These are phyloP conservation scores for Heteromormyrus szaboi DNA, from an alignment of 2,797 vertebrate species.

Conservation along the genomic window DNA sequence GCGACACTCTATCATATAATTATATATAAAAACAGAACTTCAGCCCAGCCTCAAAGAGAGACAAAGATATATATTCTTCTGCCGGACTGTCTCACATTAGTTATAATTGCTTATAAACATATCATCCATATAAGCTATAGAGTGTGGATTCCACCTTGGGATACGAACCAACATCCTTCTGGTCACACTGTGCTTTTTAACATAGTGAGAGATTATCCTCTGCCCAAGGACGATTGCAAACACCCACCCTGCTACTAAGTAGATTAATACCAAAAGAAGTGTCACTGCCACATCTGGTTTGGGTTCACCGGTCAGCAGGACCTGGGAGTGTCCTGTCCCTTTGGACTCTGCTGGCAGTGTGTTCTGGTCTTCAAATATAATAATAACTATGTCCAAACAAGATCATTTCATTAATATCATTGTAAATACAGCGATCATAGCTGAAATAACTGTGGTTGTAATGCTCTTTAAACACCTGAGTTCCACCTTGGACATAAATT, in stretches of 20 bases:
- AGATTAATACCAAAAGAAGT: neutral
- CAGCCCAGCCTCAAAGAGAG: neutral
- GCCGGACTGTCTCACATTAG: neutral
- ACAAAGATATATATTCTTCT: neutral
- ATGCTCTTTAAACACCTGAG: neutral
- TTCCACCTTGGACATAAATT: neutral
- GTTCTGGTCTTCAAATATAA: neutral
- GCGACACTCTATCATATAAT: neutral
- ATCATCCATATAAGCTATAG: neutral
- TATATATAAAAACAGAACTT: neutral
- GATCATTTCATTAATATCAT: slow-evolving; percentile 22
- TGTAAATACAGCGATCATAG: slow-evolving; percentile 13
- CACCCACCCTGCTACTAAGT: neutral
- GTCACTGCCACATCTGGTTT: neutral
- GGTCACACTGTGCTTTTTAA: neutral
- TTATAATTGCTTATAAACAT: neutral
- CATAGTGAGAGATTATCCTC: neutral
- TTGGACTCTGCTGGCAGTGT: neutral
- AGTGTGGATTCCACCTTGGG: neutral
- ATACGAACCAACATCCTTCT: neutral
- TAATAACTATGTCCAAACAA: slow-evolving; percentile 1
- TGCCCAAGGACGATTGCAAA: neutral
- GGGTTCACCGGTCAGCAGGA: neutral
- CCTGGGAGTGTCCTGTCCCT: neutral
- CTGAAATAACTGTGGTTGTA: neutral